phyloP scores from a whole-genome alignment of 1,140 invertebrate species.

The Drosophila bocki region DNA sequence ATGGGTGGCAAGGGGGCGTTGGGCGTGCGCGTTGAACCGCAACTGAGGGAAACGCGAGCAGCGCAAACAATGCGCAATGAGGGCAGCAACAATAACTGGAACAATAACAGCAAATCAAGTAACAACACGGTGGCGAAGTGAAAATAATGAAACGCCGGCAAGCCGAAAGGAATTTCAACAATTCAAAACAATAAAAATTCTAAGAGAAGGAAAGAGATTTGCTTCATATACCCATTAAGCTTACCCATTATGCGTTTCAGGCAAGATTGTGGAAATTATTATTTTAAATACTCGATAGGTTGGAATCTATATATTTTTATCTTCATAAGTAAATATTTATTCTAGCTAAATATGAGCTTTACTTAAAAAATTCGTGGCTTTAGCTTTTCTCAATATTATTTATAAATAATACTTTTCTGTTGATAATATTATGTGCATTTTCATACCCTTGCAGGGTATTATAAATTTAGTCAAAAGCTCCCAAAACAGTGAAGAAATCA shows the following conservation, averaged over 20 bases:
- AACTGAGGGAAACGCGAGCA: conserved; percentile 71
- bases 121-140: conserved; percentile 45
- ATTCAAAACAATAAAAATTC: conserved; percentile 21
- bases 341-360: not conserved
- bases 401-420: too few relatives aligned
- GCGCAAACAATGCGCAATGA: conserved; percentile 64
- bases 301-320: not conserved
- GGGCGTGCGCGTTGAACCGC: conserved; percentile 68
- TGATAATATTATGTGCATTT: too few relatives aligned
- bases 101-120: conserved; percentile 62
- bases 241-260: too few relatives aligned
- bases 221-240: not conserved
- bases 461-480: too few relatives aligned
- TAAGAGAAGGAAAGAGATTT: not conserved
- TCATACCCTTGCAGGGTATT: too few relatives aligned
- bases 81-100: conserved; percentile 42
- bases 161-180: conserved; percentile 37
- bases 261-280: not conserved
- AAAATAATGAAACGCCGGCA: conserved; percentile 54
- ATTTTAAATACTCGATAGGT: not conserved
- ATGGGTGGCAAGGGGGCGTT: not conserved
- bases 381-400: too few relatives aligned
- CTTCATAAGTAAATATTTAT: not conserved
- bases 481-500: too few relatives aligned
- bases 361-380: too few relatives aligned